Base-by-base conservation (phyloP, 2,888 invertebrate genomes). In the Merodon equestris region DNA sequence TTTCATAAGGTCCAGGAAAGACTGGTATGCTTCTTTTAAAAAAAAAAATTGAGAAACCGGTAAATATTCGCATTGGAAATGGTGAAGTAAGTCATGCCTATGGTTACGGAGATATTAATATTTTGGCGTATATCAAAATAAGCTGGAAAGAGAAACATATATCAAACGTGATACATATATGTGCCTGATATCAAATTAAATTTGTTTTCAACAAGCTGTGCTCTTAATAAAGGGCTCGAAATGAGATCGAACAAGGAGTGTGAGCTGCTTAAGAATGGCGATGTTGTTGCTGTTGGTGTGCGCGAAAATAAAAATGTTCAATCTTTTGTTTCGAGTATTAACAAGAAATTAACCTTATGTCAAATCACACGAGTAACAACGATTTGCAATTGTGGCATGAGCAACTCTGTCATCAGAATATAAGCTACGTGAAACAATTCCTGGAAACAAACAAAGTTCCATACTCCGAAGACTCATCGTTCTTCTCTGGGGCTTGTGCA, bases 1-100 rank as follows among this genome's bases (percentile, higher is more conserved):
- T 77, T 48, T 67, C 45, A 81, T 82, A 74, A 61, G 47, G 4
- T 51, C 44, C 14, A 10, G 18, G 17, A 51, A 17, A 38, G 42
- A 57, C 1, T 67, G 67, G 45, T 68, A 38, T 1, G 36, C 44
- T 36, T 44, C 48, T 44, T 58, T 18, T 14, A 58, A 42, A 9
- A 50, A 48, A 51, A 51, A n/a, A n/a, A n/a, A n/a, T 68, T 58
- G 54, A 70, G 1, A 51, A 38, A 18, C 53, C 58, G 13, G 19
- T 70, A 5, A 40, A 38, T 15, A 47, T 70, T 53, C 60, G 70
- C n/a, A n/a, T n/a, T n/a, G n/a, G n/a, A n/a, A n/a, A n/a, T n/a
- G n/a, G n/a, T n/a, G n/a, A n/a, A n/a, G n/a, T n/a, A n/a, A n/a
- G n/a, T n/a, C n/a, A n/a, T n/a, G n/a, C n/a, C n/a, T n/a, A n/a